Evolutionary conservation across 2,797 vertebrate genomes (phyloP), one percentile per base, ranked within the genome.

Genomic region (Ciconia nigra): DNA sequence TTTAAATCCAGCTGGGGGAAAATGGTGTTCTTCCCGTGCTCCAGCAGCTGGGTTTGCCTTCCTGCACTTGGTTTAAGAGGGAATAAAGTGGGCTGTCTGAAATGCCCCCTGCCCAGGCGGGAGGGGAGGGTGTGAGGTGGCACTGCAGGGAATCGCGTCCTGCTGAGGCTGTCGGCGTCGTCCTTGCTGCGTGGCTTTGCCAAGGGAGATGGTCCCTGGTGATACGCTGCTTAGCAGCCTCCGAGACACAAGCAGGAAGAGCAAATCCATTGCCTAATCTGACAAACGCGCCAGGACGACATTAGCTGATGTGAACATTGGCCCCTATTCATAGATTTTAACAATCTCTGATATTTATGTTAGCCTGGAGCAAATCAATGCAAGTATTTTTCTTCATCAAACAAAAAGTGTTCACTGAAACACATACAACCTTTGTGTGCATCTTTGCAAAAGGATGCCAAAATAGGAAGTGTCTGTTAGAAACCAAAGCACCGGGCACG

Each of bases 161-260:
- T 72, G 58, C 47, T 0, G 66, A 44, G 78, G 67, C 89, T 51
- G 78, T 20, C 15, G 2, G 13, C 3, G 2, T 0, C 4, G 4
- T 58, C 90, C 66, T 71, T 14, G 78, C 86, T 20, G 47, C 0
- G 7, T 21, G 69, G 76, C 81, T 71, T 2, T 88, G 92, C 96
- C 83, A 71, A 63, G 83, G 80, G 93, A 81, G 54, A 93, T 79
- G 93, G 4, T 96, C 96, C 92, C 92, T 26, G 81, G 83, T n/a
- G 90, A 91, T 57, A 83, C 6, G 83, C 92, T 95, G 95, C 94
- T 87, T 28, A 74, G 88, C 86, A 93, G 96, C 88, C 93, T 90
- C 72, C 2, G 8, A 83, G 80, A 51, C 69, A n/a, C 8, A 4
- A 67, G 85, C 87, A 95, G 83, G 76, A 82, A 83, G 77, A 91